Conservation (phyloP, 2,888 invertebrate species). For the Pterobdella sp. region DNA sequence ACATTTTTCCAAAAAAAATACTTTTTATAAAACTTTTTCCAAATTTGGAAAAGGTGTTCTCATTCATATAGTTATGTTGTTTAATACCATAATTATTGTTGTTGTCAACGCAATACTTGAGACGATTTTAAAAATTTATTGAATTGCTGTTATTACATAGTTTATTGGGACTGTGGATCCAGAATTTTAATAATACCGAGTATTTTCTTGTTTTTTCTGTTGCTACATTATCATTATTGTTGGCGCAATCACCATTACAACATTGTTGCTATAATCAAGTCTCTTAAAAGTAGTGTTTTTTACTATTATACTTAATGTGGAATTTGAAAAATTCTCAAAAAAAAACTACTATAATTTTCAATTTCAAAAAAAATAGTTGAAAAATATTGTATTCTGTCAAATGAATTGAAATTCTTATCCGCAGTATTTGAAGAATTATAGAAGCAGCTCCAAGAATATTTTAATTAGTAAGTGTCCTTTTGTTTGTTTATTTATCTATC, state of each 20-base stretch:
- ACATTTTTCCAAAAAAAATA: too few relatives aligned
- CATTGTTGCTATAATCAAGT: too few relatives aligned
- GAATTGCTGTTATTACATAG: background rate
- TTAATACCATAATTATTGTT: conserved; percentile 11
- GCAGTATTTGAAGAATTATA: background rate
- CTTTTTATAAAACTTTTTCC: background rate
- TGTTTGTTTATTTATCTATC: background rate
- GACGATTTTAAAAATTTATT: conserved; percentile 9
- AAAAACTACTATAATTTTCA: too few relatives aligned
- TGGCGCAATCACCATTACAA: too few relatives aligned
- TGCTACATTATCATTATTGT: too few relatives aligned
- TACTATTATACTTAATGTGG: too few relatives aligned
- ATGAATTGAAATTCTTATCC: too few relatives aligned
- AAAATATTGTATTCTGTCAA: too few relatives aligned
- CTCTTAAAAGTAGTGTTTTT: too few relatives aligned
- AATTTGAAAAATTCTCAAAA: too few relatives aligned
- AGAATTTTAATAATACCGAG: background rate
- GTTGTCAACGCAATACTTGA: conserved; percentile 13
- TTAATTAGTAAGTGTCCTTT: background rate
- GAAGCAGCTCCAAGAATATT: background rate
- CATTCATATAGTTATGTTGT: background rate
- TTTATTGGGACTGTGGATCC: background rate
- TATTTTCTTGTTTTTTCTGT: too few relatives aligned
- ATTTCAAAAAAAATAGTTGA: too few relatives aligned
- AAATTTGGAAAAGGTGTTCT: background rate